phyloP scores from a whole-genome alignment of 2,888 invertebrate species.

The Campopleginae sp. region DNA sequence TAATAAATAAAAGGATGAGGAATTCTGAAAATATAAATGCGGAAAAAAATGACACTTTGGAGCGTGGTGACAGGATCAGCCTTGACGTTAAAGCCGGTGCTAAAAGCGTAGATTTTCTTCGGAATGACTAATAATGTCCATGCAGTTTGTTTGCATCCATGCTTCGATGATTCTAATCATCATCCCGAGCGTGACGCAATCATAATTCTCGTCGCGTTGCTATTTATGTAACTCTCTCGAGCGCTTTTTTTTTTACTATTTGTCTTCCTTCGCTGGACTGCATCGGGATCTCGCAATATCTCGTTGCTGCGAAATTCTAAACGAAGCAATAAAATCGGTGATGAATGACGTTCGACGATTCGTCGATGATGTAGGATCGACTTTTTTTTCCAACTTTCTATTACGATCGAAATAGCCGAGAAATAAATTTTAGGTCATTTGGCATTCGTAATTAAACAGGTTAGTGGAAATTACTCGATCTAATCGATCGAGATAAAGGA shows the following conservation, averaged over 20 bases:
- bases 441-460: not conserved
- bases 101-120: slow-evolving; percentile 41
- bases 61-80: slow-evolving; percentile 25
- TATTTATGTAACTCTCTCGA: slow-evolving; percentile 55
- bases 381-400: slow-evolving; percentile 22
- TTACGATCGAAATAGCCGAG: not conserved
- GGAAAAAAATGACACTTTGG: slow-evolving; percentile 21
- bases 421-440: not conserved
- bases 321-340: not conserved
- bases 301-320: slow-evolving; percentile 11
- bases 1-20: not conserved
- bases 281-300: slow-evolving; percentile 22
- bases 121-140: slow-evolving; percentile 59
- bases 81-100: slow-evolving; percentile 40
- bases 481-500: not conserved
- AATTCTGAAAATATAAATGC: not conserved
- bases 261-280: slow-evolving; percentile 5
- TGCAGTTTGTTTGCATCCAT: slow-evolving; percentile 45
- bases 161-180: slow-evolving; percentile 61
- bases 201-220: slow-evolving; percentile 48
- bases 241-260: slow-evolving; percentile 22
- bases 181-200: slow-evolving; percentile 63
- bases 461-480: not conserved
- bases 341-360: slow-evolving; percentile 10
- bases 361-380: not conserved